These are phyloP conservation scores for Micropoecilia bifurca DNA, from an alignment of 2,797 vertebrate species.

Conservation along the genomic window DNA sequence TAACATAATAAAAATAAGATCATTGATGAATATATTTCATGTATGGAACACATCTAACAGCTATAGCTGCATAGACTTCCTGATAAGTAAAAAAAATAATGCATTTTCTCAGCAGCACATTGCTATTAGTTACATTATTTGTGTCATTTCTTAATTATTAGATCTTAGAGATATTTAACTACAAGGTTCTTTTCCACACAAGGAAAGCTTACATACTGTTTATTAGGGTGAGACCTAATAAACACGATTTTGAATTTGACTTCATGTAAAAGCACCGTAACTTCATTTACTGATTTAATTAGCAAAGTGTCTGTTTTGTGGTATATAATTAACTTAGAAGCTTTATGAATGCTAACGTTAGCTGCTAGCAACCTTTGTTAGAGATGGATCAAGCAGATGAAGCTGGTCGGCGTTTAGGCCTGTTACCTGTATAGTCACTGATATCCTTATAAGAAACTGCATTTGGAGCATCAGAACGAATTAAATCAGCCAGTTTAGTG, in stretches of 20 bases:
- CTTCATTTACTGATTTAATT: not conserved
- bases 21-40: not conserved
- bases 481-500: slow-evolving; percentile 78
- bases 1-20: not conserved
- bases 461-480: slow-evolving; percentile 68
- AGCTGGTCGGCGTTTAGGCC: rapidly evolving
- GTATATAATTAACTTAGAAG: not conserved
- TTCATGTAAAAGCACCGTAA: not conserved
- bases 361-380: not conserved
- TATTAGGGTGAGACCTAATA: not conserved
- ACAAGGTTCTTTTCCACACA: not conserved
- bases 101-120: not conserved
- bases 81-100: not conserved
- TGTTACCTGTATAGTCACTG: slow-evolving; percentile 79
- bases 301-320: not conserved
- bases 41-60: not conserved
- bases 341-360: slow-evolving; percentile 19
- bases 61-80: not conserved
- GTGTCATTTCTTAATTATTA: not conserved
- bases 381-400: not conserved
- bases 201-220: not conserved
- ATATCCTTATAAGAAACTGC: slow-evolving; percentile 76
- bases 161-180: not conserved
- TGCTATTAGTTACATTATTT: not conserved
- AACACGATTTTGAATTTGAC: not conserved